Percentiles rank a stretch among this genome's conserved stretches.
These are phyloP conservation scores for Mormyrus lacerda DNA, from an alignment of 2,113 vertebrate species.

Conservation along the genomic window DNA sequence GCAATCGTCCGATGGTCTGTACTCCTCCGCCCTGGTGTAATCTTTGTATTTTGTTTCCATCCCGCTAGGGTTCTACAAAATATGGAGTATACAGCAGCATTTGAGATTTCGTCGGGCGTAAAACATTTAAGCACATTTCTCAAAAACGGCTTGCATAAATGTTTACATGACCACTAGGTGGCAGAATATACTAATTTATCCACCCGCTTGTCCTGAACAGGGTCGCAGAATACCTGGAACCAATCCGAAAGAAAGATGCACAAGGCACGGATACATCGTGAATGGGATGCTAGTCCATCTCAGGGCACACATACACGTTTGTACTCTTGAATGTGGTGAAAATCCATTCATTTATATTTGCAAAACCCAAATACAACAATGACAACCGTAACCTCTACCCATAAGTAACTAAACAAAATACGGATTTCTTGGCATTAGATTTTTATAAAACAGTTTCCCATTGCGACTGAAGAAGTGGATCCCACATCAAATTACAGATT, in stretches of 20 bases:
- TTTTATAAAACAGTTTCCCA: not conserved
- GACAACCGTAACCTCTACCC: not conserved
- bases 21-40: not conserved
- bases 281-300: not conserved
- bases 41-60: not conserved
- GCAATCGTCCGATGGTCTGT: not conserved
- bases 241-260: not conserved
- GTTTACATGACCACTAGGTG: not conserved
- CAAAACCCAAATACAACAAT: not conserved
- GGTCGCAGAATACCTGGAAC: not conserved
- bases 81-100: not conserved
- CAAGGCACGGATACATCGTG: not conserved
- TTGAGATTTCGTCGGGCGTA: not conserved
- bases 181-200: not conserved
- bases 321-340: not conserved
- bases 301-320: not conserved
- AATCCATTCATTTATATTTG: not conserved
- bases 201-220: not conserved
- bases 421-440: not conserved
- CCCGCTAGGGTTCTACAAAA: not conserved
- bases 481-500: not conserved
- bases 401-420: not conserved
- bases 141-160: not conserved
- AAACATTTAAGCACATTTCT: not conserved
- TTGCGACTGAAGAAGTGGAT: not conserved